Evolutionary conservation across 2,888 invertebrate species (phyloP), one percentile per base, ranked within the genome.

Genomic region (Exocentrus adspersus): DNA sequence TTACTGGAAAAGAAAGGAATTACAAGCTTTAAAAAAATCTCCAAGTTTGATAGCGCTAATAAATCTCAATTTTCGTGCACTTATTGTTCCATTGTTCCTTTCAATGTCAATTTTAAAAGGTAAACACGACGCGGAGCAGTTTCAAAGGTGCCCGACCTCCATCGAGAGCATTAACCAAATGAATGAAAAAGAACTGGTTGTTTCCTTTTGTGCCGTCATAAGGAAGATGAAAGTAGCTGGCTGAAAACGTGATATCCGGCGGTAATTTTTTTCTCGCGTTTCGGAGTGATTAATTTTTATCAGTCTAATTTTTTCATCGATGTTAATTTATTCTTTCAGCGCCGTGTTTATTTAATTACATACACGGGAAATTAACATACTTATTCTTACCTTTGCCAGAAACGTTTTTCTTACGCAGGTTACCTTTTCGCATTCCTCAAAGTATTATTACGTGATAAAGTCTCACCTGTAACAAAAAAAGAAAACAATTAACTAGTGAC

Each of bases 191-290:
- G 37, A 53, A 41, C 48, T 17, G 16, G 48, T 48, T 28, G 28
- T 28, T 37, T 41, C 53, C 37, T 53, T 37, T 30, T 41, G 16
- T 20, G 53, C 21, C 20, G 37, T 37, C 37, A 37, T 14, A 37
- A 21, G 20, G 12, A 9, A 53, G 53, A 53, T 53, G 53, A 53
- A 53, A 53, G 53, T 53, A 41, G 41, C 21, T 9, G 14, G 14
- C 53, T 10, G 53, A 21, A 32, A 51, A 42, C 53, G 53, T 53
- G 53, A 53, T 53, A 53, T 53, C 53, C 53, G 53, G 53, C 41
- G 19, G 21, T 53, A 24, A 41, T 42, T 30, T 53, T 52, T 53
- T 52, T 52, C n/a, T n/a, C n/a, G n/a, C n/a, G n/a, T n/a, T n/a
- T 53, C 28, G 48, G 28, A 30, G 28, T 21, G 19, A 53, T 37